Evolutionary conservation across 2,797 vertebrate genomes (phyloP).

Genomic region (Epinephelus malabaricus): DNA sequence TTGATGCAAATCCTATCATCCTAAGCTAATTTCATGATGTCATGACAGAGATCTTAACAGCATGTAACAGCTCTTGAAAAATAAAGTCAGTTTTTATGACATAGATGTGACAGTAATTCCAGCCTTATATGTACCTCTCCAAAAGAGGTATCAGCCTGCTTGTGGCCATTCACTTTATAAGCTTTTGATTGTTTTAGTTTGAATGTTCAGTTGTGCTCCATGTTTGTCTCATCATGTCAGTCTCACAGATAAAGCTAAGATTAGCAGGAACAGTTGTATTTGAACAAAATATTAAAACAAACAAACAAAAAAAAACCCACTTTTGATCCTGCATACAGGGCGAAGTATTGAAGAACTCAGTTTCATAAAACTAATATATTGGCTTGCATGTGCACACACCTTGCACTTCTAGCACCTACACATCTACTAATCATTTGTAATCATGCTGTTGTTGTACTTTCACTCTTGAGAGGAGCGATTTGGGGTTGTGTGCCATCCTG

Average conservation of each 20-base stretch:
- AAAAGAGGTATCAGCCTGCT: no score
- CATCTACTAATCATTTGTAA: not conserved
- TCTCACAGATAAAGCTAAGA: not conserved
- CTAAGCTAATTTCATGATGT: no score
- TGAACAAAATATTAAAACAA: not conserved
- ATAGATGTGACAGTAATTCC: no score
- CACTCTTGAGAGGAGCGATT: conserved; percentile 32
- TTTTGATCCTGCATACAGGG: not conserved
- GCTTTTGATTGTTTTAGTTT: no score
- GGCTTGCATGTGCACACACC: not conserved
- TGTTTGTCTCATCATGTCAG: no score
- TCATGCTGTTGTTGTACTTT: not conserved
- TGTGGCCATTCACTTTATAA: no score
- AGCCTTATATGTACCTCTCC: no score
- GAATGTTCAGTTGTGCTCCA: no score
- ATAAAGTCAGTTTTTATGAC: no score
- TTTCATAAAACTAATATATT: not conserved
- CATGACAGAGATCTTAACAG: no score
- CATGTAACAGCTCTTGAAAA: no score
- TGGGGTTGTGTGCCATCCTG: conserved; percentile 2
- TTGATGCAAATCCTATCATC: no score
- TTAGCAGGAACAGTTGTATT: not conserved
- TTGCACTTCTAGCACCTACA: not conserved
- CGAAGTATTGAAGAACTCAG: not conserved
- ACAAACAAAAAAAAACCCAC: not conserved